Conservation (phyloP, 2,797 vertebrate genomes). For the Coracias cyanogaster region DNA sequence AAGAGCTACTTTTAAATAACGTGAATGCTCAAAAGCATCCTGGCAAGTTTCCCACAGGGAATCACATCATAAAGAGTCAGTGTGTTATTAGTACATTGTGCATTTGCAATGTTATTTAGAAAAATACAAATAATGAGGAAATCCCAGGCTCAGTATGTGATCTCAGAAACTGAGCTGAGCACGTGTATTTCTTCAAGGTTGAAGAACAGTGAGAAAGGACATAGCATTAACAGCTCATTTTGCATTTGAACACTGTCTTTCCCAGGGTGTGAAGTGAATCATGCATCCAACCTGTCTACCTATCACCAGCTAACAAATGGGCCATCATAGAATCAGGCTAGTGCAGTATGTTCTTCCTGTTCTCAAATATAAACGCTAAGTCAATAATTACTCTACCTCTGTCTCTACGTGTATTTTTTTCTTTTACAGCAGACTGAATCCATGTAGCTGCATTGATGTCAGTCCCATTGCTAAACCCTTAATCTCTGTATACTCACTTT, state of each 20-base stretch:
- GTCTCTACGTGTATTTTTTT: not conserved
- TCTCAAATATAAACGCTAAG: conserved; percentile 42
- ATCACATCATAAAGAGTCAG: not conserved
- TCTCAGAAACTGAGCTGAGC: not conserved
- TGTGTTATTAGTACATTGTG: not conserved
- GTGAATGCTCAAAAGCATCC: not conserved
- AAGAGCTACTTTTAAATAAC: not conserved
- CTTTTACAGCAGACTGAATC: conserved; percentile 4
- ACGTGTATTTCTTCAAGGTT: not conserved
- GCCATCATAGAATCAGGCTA: not conserved
- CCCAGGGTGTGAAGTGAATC: not conserved
- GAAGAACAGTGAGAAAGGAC: not conserved
- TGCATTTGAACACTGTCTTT: not conserved
- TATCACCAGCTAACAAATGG: not conserved
- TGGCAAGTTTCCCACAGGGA: not conserved
- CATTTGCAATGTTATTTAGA: not conserved
- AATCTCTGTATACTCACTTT: not conserved
- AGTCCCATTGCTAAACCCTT: not conserved
- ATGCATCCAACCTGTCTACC: not conserved
- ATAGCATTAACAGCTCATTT: not conserved
- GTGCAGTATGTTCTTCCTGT: not conserved
- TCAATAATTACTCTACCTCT: conserved; percentile 39
- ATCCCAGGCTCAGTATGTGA: not conserved
- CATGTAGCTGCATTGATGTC: not conserved
- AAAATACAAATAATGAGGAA: conserved; percentile 2